Evolutionary conservation across 1,140 invertebrate genomes (phyloP).

Genomic region (Zaprionus lachaisei): DNA sequence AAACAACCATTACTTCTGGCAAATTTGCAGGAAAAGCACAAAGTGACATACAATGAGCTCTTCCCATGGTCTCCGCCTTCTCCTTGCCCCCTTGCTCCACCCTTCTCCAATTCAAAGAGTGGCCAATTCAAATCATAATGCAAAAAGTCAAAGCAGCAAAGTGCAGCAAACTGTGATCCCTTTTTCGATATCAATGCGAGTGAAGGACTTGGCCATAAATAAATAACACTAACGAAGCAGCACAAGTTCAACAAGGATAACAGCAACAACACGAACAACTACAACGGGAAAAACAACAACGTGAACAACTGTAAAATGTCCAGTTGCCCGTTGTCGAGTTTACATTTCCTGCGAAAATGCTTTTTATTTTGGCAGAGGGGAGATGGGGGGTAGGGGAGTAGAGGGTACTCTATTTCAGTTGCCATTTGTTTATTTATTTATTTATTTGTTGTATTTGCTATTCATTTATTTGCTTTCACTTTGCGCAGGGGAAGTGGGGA

Average conservation of each 20-base stretch:
- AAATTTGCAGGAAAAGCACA: constrained; percentile 10
- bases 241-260: constrained; percentile 18
- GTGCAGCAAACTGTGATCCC: constrained; percentile 19
- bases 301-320: constrained; percentile 17
- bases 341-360: constrained; percentile 24
- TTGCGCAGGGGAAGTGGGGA: constrained; percentile 10
- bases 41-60: constrained; percentile 16
- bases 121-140: constrained; percentile 11
- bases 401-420: constrained; percentile 40
- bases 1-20: background rate
- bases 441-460: constrained; percentile 53
- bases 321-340: constrained; percentile 20
- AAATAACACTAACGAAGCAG: constrained; percentile 49
- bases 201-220: constrained; percentile 26
- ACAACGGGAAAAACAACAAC: background rate
- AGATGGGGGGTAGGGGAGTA: background rate
- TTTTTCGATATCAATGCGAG: constrained; percentile 34
- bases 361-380: constrained; percentile 16
- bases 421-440: constrained; percentile 55
- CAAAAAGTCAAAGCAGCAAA: constrained; percentile 16
- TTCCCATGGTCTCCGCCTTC: background rate
- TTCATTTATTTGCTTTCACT: constrained; percentile 57
- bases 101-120: background rate
- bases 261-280: constrained; percentile 11
- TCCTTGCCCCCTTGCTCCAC: background rate